phyloP scores from a whole-genome alignment of 2,797 vertebrate species.

The Carapus acus region DNA sequence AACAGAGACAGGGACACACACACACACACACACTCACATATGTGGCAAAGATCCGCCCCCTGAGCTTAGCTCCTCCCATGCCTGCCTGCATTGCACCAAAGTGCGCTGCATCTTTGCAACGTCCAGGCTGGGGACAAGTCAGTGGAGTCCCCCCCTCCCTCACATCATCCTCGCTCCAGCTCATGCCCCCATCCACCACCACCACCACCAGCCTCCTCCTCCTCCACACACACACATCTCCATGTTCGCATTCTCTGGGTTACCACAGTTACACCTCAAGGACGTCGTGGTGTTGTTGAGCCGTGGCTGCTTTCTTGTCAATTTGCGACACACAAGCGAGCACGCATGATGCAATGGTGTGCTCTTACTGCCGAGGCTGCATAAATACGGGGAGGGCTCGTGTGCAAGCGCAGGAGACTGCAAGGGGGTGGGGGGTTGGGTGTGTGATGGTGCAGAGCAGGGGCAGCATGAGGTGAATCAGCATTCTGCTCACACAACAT shows the following conservation, averaged over 20 bases:
- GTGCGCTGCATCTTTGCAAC: constrained; percentile 59
- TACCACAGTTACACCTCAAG: constrained; percentile 28
- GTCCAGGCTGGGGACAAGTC: constrained; percentile 17
- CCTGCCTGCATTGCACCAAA: constrained; percentile 73
- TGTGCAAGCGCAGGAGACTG: constrained; percentile 11
- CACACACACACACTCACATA: constrained; percentile 6
- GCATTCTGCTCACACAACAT: constrained; percentile 58
- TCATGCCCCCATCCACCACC: too few species aligned
- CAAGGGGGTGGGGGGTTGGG: constrained; percentile 29
- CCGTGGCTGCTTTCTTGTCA: neutral
- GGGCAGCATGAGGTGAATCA: constrained; percentile 64
- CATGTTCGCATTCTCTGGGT: constrained; percentile 6
- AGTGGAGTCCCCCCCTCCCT: too few species aligned
- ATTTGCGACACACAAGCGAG: constrained; percentile 2
- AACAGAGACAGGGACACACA: constrained; percentile 18
- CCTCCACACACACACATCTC: too few species aligned
- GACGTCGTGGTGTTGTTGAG: constrained; percentile 23
- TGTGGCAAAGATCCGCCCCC: constrained; percentile 43
- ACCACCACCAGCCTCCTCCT: too few species aligned
- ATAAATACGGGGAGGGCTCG: constrained; percentile 46
- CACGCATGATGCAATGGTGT: constrained; percentile 5
- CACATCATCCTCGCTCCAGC: too few species aligned
- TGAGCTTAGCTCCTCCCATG: constrained; percentile 47
- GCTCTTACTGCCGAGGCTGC: constrained; percentile 32
- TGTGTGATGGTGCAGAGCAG: too few species aligned